phyloP scores from a whole-genome alignment of 2,797 vertebrate genomes.

The Loris lydekkerianus region DNA sequence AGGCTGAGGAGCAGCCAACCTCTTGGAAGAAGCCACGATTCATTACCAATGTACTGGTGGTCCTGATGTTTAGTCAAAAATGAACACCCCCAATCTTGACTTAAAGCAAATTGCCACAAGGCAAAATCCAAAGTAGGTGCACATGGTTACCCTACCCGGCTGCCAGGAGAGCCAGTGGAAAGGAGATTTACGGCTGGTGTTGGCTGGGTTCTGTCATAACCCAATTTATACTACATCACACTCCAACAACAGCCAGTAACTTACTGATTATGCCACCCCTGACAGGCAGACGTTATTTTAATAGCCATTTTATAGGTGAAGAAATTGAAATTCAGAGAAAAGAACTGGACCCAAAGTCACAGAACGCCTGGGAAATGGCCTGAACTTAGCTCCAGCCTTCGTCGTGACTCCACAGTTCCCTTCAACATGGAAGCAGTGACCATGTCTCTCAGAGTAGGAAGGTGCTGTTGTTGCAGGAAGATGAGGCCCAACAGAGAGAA shows the following conservation, averaged over 20 bases:
- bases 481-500: no score
- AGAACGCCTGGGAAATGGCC: background rate
- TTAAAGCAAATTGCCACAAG: background rate
- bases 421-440: background rate
- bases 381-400: background rate
- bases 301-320: background rate
- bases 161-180: background rate
- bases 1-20: background rate
- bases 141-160: accelerated
- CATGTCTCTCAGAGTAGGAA: background rate
- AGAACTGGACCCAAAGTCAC: background rate
- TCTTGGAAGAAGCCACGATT: background rate
- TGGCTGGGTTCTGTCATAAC: background rate
- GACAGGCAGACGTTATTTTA: background rate
- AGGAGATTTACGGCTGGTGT: background rate
- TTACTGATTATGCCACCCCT: background rate
- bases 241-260: background rate
- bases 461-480: background rate
- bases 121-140: background rate
- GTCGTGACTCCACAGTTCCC: background rate
- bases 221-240: accelerated
- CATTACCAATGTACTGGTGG: background rate
- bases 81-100: background rate
- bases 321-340: background rate
- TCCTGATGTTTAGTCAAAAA: background rate